Evolutionary conservation across 2,113 vertebrate genomes (phyloP), one percentile per base, ranked within the genome.

Genomic region (Cinclus cinclus): DNA sequence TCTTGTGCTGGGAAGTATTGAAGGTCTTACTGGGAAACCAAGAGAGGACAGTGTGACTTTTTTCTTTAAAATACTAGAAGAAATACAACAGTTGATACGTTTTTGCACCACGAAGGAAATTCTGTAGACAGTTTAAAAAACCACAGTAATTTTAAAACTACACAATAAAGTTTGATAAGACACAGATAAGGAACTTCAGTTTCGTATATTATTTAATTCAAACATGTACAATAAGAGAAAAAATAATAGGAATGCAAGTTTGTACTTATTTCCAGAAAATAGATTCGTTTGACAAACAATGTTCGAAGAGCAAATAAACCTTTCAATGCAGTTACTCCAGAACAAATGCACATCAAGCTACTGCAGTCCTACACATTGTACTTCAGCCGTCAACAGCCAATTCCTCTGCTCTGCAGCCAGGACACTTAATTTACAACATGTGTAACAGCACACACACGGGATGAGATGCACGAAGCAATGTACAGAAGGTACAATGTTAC

Each of bases 171-270:
- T 93, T 97, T 92, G 95, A 55, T 90, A 94, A 85, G 90, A 96
- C 73, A 83, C 25, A 81, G 70, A 74, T 87, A 60, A 95, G 47
- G 41, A 94, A 89, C 69, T 78, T 96, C 94, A 91, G 79, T 53
- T 87, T 97, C 94, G 95, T 96, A 97, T 94, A 91, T 97, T 94
- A 95, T 92, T 95, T 95, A 95, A 97, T 95, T 97, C 95, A 97
- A 98, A 97, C 95, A 97, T 86, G 82, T 91, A 97, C 81, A 96
- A 7, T 68, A 79, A 89, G 53, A 97, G 94, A 87, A 97, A 97
- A 97, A 97, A 96, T 89, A 96, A 97, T 33, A 94, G 95, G 96
- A 97, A 97, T 90, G 82, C 87, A 97, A 94, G 96, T 97, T 96
- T 96, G 94, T 91, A 97, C 75, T 93, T 90, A 95, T 97, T 97